Evolutionary conservation across 2,888 invertebrate species (phyloP).

Genomic region (Podabrus alpinus): DNA sequence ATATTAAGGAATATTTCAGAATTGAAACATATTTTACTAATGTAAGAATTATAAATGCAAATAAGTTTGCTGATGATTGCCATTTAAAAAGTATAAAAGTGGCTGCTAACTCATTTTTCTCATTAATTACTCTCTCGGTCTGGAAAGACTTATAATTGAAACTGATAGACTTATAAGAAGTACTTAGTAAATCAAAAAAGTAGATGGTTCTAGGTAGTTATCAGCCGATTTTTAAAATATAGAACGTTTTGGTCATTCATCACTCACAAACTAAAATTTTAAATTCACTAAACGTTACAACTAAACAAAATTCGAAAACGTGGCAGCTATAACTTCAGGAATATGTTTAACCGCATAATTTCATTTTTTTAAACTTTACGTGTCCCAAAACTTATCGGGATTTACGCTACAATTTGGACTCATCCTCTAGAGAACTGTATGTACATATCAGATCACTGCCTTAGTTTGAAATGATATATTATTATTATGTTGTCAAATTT

Average conservation of each 20-base stretch:
- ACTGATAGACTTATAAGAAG: neutral
- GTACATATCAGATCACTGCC: neutral
- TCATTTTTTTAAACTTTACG: neutral
- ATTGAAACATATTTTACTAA: neutral
- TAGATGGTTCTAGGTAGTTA: neutral
- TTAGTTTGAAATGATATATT: neutral
- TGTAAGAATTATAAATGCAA: neutral
- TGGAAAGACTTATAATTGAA: neutral
- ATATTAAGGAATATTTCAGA: no score
- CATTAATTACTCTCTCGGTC: neutral
- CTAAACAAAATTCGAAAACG: neutral
- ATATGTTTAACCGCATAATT: neutral
- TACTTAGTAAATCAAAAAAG: neutral
- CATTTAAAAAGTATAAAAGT: neutral
- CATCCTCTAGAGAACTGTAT: neutral
- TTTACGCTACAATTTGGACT: neutral
- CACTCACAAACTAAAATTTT: neutral
- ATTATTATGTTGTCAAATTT: no score
- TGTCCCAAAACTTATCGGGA: neutral
- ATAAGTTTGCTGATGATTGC: neutral
- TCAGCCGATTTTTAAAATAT: neutral
- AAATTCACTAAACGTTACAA: neutral
- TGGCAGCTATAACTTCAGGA: neutral
- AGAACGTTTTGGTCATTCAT: neutral
- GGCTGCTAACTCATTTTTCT: neutral